Base-by-base conservation (phyloP, 2,113 vertebrate genomes). In the Xenopus borealis region DNA sequence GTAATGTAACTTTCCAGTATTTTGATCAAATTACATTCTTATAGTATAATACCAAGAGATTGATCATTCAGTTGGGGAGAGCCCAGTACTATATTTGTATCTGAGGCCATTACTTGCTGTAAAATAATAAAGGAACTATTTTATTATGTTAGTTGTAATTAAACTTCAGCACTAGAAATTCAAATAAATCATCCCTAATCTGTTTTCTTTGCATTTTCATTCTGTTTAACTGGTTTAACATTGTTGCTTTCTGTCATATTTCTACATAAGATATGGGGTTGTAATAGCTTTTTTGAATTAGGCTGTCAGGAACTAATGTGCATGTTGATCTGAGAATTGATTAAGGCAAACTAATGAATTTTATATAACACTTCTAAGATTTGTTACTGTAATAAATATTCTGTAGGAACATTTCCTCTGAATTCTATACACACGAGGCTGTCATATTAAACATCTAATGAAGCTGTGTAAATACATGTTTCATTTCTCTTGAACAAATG, bases 131-230 rank as follows among this genome's bases (percentile, higher is more conserved):
- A 89, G 83, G 81, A 84, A 83, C 88, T 91, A 84, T 92, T 93
- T 92, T 92, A 92, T 91, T 91, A 86, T 84, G 84, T 89, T 90
- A 87, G 83, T 89, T 92, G 89, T 91, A 91, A 91, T 93, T 92
- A 92, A 50, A 91, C 90, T 92, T 92, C 88, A 91, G 83, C 85
- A 86, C 84, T 85, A 84, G 85, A 83, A 85, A 83, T 83, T 82
- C 81, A 82, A 87, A 88, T 91, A 91, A 91, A 92, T 92, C 90
- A 91, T 85, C 85, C 40, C 80, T 83, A 90, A 91, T 90, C 82
- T 88, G 85, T 90, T 91, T 92, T 89, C 83, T 89, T 90, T 90
- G 80, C 74, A 78, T 86, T 89, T 90, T 88, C 81, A 72, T 91
- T 90, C 80, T 88, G 89, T 87, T 79, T 83, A 88, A 82, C 80